These are phyloP conservation scores for Meteorus sp. DNA, from an alignment of 1,140 invertebrate species.

Conservation along the genomic window DNA sequence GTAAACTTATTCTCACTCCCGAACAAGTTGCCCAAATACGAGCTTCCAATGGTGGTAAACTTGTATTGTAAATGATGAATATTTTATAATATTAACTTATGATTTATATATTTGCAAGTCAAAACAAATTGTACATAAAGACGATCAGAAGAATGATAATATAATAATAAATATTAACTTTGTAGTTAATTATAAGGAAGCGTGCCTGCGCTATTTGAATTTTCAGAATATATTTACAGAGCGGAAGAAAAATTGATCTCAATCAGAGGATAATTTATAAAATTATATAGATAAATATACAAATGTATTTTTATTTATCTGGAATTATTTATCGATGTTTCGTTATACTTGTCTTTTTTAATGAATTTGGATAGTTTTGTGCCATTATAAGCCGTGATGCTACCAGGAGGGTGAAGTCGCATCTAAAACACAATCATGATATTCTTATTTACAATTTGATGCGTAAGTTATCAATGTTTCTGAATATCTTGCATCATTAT, in stretches of 20 bases:
- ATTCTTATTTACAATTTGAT: background rate
- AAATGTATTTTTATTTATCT: too few species aligned
- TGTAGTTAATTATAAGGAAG: too few species aligned
- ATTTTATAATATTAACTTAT: conserved; percentile 4
- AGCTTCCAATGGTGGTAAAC: conserved; percentile 53
- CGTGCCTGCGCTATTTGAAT: background rate
- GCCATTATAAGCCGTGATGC: conserved; percentile 60
- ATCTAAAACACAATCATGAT: conserved; percentile 58
- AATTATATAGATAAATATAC: too few species aligned
- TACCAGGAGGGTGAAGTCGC: conserved; percentile 67
- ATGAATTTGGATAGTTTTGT: conserved; percentile 57
- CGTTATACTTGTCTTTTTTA: conserved; percentile 51
- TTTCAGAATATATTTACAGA: background rate
- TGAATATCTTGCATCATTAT: background rate
- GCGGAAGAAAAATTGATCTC: too few species aligned
- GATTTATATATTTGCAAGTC: conserved; percentile 1
- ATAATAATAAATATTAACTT: too few species aligned
- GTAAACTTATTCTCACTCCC: conserved; percentile 54
- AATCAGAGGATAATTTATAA: too few species aligned
- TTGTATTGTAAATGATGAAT: conserved; percentile 41
- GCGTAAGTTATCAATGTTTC: background rate
- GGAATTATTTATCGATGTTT: conserved; percentile 25
- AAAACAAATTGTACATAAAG: background rate
- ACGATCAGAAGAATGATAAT: background rate
- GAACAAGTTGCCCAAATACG: conserved; percentile 55